Base-by-base conservation (phyloP, 2,888 invertebrate species). In the Drosophila subquinaria region DNA sequence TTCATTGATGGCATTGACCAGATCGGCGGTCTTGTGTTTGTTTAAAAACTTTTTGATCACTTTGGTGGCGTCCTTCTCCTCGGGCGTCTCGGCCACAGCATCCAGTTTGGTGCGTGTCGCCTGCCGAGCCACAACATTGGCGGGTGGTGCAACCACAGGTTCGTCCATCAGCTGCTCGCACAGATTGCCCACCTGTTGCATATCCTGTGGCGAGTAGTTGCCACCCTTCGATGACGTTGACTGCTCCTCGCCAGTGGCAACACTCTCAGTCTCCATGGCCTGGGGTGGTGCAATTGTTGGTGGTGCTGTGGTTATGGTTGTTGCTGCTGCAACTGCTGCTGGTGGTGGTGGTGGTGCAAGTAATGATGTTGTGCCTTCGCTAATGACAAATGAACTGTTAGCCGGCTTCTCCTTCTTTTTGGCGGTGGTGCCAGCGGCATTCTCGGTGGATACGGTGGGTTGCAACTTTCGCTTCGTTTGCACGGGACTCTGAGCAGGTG, bases 401-500 rank as follows among this genome's bases (percentile, higher is more conserved):
- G 86, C 88, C 5, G 91, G 91, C 76, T 95, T 95, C 88, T 96
- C 95, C 93, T 96, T 96, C 93, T 96, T 96, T 92, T 96, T 95
- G 80, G 94, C 93, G 59, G 94, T 94, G 17, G 93, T 93, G 6
- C 93, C 93, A 51, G 93, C 92, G 3, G 94, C 94, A 85, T 94
- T 94, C 92, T 94, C 96, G 76, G 95, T 95, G 47, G 96, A 96
- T 81, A 95, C 94, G n/a, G 96, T 96, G 30, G 95, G 94, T 92
- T 96, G 96, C 59, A 96, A 92, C 91, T 97, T 97, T 59, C 97
- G 94, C 92, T 97, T 97, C 57, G 95, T 94, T 67, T 96, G 95
- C 48, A 93, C 92, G 40, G 93, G 92, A 66, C 92, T 92, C 73
- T 92, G 91, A 57, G 92, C 90, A 56, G 93, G 93, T 17, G 93